Percentiles rank a stretch among this genome's conserved stretches.
phyloP scores from a whole-genome alignment of 2,113 vertebrate genomes.

The Gulo gulo region DNA sequence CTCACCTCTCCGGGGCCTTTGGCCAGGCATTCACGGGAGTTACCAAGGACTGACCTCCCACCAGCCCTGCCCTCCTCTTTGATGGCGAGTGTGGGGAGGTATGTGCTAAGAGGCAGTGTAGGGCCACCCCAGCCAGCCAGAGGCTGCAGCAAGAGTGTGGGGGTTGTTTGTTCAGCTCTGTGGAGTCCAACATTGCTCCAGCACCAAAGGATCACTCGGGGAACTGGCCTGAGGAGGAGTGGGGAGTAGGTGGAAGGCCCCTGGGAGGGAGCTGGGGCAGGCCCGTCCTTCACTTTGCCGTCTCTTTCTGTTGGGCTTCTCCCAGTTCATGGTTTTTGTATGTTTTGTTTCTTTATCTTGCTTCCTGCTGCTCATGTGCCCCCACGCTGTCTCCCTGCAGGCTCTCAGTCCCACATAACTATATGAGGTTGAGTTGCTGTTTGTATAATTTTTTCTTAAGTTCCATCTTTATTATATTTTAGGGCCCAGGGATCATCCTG shows the following conservation, averaged over 20 bases:
- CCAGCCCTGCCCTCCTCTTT: background rate
- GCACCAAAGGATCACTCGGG: constrained; percentile 16
- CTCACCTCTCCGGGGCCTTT: background rate
- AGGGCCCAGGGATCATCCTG: constrained; percentile 99
- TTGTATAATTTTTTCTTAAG: constrained; percentile 99
- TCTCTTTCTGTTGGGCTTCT: constrained; percentile 96
- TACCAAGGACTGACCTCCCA: background rate
- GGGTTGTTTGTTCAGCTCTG: background rate
- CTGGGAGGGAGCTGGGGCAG: constrained; percentile 80
- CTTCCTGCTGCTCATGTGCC: constrained; percentile 97
- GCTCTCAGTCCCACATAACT: constrained; percentile 98
- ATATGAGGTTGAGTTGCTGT: constrained; percentile 99
- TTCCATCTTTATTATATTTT: constrained; percentile 99
- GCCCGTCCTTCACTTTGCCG: constrained; percentile 87
- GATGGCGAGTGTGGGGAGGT: background rate
- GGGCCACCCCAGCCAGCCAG: background rate
- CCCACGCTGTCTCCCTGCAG: constrained; percentile 91
- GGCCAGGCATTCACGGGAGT: background rate
- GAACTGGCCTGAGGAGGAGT: constrained; percentile 37
- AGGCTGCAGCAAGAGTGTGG: background rate
- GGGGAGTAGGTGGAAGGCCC: constrained; percentile 62
- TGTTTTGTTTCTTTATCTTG: constrained; percentile 95
- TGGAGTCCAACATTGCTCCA: background rate
- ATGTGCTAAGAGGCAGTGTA: background rate
- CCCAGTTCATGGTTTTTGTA: constrained; percentile 96